Conservation (phyloP, 2,113 vertebrate genomes). For the Hippocampus zosterae region DNA sequence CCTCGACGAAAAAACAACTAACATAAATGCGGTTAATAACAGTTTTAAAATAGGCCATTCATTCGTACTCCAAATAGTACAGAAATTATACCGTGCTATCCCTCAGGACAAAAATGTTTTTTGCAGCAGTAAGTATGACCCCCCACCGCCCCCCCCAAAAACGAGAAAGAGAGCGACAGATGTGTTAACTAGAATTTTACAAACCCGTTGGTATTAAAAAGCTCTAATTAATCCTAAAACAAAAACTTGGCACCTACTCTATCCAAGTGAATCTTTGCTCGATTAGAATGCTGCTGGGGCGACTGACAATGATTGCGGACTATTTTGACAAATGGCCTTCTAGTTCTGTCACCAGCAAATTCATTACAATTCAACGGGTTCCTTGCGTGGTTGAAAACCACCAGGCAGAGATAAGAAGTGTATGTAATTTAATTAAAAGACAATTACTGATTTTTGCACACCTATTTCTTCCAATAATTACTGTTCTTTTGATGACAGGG, state of each 20-base stretch:
- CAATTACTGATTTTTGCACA: neutral
- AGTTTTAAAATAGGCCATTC: too few relatives aligned
- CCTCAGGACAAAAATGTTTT: too few relatives aligned
- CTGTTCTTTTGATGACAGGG: neutral
- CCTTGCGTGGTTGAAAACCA: neutral
- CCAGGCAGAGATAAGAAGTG: neutral
- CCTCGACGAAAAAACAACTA: too few relatives aligned
- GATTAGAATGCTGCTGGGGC: slow-evolving; percentile 14
- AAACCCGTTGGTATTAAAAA: neutral
- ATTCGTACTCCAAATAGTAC: too few relatives aligned
- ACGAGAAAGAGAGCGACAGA: neutral
- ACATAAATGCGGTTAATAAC: too few relatives aligned
- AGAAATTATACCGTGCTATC: too few relatives aligned
- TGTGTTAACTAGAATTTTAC: neutral
- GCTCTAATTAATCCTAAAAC: neutral
- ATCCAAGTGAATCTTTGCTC: neutral
- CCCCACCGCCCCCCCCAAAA: too few relatives aligned
- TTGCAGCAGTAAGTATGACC: neutral
- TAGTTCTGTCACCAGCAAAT: slow-evolving; percentile 14
- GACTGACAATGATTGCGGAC: neutral
- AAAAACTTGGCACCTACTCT: neutral
- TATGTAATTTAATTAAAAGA: slow-evolving; percentile 1
- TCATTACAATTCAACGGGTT: slow-evolving; percentile 16
- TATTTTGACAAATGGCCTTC: neutral
- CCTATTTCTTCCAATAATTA: neutral